These are phyloP conservation scores for Brachionus angularis DNA, from an alignment of 1,140 invertebrate species.

Conservation along the genomic window DNA sequence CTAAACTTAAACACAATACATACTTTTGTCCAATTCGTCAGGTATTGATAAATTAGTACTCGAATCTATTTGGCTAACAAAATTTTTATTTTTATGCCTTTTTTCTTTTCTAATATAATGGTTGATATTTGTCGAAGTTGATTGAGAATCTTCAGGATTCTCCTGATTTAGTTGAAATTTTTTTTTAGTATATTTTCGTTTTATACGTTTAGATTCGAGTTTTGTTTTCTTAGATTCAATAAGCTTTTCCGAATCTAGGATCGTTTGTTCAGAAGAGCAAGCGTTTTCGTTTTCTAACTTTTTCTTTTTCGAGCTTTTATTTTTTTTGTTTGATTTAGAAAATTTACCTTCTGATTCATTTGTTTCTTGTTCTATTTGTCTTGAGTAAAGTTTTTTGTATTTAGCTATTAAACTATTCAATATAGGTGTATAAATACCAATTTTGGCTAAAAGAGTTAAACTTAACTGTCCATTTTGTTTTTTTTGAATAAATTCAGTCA, in stretches of 20 bases:
- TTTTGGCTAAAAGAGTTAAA: conserved; percentile 19
- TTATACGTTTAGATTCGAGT: background rate
- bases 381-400: conserved; percentile 18
- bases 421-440: conserved; percentile 34
- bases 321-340: background rate
- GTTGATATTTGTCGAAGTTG: too few relatives aligned
- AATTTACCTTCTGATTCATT: background rate
- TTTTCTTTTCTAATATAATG: background rate
- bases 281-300: background rate
- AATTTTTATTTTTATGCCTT: conserved; percentile 20
- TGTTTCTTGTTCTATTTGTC: background rate
- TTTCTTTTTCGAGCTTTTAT: background rate
- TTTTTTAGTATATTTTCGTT: conserved; percentile 10
- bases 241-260: background rate
- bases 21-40: conserved; percentile 1
- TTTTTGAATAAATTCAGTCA: conserved; percentile 32
- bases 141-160: background rate
- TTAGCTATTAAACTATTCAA: conserved; percentile 26
- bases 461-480: conserved; percentile 21
- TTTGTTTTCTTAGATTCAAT: background rate
- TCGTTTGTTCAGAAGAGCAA: too few relatives aligned
- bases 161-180: background rate
- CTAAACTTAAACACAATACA: too few relatives aligned
- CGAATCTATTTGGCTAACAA: background rate
- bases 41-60: background rate